phyloP scores from a whole-genome alignment of 2,888 invertebrate species.

The Palloptera scutellata region DNA sequence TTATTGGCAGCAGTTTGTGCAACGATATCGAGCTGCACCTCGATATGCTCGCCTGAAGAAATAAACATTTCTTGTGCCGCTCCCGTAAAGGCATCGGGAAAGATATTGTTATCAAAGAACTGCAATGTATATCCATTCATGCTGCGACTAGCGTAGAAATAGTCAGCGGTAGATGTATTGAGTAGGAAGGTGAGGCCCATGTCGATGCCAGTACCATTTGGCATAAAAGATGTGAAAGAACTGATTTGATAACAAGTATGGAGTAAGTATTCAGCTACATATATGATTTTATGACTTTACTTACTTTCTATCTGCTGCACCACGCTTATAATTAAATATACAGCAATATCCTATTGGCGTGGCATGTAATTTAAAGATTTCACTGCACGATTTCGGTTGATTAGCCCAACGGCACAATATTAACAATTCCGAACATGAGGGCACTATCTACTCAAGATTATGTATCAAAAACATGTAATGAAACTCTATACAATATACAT shows the following conservation, averaged over 20 bases:
- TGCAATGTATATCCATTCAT: conserved; percentile 45
- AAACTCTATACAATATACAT: too few species aligned
- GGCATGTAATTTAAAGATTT: conserved; percentile 43
- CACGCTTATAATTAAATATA: conserved; percentile 45
- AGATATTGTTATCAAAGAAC: conserved; percentile 43
- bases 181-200: conserved; percentile 45
- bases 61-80: conserved; percentile 42
- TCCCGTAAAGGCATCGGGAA: conserved; percentile 43
- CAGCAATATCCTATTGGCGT: conserved; percentile 51
- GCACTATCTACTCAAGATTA: conserved; percentile 40
- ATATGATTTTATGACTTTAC: neutral
- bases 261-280: neutral
- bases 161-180: conserved; percentile 49
- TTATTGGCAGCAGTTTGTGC: conserved; percentile 41
- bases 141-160: conserved; percentile 42
- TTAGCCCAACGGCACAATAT: conserved; percentile 46
- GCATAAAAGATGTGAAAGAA: conserved; percentile 7
- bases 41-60: conserved; percentile 40
- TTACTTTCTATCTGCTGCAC: conserved; percentile 23
- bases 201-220: conserved; percentile 32
- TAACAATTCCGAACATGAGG: conserved; percentile 49
- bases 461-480: too few species aligned
- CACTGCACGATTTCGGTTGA: conserved; percentile 37
- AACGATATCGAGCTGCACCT: conserved; percentile 39
- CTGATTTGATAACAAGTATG: neutral